These are phyloP conservation scores for Diachasmimorpha longicaudata DNA, from an alignment of 1,140 invertebrate species.

Conservation along the genomic window DNA sequence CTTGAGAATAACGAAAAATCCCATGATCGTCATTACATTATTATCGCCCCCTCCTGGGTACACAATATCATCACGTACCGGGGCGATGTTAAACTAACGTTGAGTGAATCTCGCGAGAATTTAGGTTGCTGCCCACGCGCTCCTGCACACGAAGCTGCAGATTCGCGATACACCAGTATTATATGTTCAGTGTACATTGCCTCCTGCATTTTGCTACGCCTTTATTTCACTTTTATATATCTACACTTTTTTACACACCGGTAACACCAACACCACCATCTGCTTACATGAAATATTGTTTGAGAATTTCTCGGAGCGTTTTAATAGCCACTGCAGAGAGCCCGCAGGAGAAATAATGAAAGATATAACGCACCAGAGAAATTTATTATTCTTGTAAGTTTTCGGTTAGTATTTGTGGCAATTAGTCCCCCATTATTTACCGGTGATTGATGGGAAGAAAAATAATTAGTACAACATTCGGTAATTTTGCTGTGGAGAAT, in stretches of 20 bases:
- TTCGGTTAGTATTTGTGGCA: background rate
- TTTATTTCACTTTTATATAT: conserved; percentile 1
- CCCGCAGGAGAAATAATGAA: background rate
- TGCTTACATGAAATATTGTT: conserved; percentile 41
- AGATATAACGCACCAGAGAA: background rate
- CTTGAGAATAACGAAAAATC: background rate
- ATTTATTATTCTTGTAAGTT: background rate
- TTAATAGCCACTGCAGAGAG: background rate
- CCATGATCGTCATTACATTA: background rate
- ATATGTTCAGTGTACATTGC: background rate
- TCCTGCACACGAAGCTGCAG: background rate
- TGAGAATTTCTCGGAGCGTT: background rate
- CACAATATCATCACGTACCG: background rate
- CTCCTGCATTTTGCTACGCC: background rate
- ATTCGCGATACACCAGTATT: background rate
- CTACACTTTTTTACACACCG: background rate
- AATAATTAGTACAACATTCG: no score
- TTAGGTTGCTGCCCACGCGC: conserved; percentile 25
- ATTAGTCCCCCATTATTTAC: background rate
- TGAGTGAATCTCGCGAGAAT: conserved; percentile 24
- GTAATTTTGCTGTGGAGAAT: no score
- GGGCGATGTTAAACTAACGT: conserved; percentile 4
- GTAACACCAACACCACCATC: conserved; percentile 30
- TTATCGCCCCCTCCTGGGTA: conserved; percentile 1
- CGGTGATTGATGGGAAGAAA: background rate